Base-by-base conservation (phyloP, 2,888 invertebrate genomes). In the Dorcus hopei region DNA sequence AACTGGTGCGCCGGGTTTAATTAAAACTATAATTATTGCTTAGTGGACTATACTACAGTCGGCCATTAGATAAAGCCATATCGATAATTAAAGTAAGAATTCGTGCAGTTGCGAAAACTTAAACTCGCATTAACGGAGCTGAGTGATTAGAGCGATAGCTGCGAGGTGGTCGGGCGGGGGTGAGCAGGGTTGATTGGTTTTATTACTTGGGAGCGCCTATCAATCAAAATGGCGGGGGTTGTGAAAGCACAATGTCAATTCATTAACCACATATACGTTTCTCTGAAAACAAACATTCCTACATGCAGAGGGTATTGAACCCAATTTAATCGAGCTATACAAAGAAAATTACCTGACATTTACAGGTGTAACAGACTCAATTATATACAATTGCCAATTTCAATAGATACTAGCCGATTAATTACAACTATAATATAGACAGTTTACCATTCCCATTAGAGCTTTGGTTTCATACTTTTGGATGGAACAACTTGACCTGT, bases 11-110 rank as follows among this genome's bases (percentile, higher is more conserved):
- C 58, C 61, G 53, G 62, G 58, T 62, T 60, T 61, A 62, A 66
- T 66, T 66, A 64, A 65, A 67, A 62, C 65, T 58, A 63, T 65
- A 67, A 67, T 67, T 67, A 65, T 67, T 63, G 64, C 61, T 60
- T 62, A 56, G 58, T 56, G 64, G 51, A 33, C 26, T 33, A 7
- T 33, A 33, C 26, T 33, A 33, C 26, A 6, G 42, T 19, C 45
- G 54, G 52, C 64, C 58, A 63, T 67, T 67, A 67, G 62, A 63
- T 58, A 57, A 63, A 62, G 59, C 61, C 61, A 65, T 62, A 63
- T 60, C 58, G 63, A 63, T 67, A 64, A 67, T 65, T 64, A 64
- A 61, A 65, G 61, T 59, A 64, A 61, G 60, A 61, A 61, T 64
- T 49, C 53, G 54, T 56, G 50, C 58, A 59, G 52, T 23, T 19